Base-by-base conservation (phyloP, 2,113 vertebrate genomes). In the Tauraco erythrolophus region DNA sequence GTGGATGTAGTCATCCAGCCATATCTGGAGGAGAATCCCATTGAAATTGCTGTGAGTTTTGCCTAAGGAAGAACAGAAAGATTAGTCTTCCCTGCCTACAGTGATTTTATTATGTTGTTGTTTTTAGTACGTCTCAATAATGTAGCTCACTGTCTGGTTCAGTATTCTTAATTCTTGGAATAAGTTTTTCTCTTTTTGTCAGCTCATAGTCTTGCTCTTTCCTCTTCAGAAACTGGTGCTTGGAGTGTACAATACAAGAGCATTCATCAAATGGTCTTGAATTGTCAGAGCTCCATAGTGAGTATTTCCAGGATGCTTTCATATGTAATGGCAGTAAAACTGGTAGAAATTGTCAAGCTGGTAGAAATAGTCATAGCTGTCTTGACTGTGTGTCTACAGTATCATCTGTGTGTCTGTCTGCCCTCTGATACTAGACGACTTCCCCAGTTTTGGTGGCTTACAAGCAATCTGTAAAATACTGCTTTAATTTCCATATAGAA, bases 1-100 rank as follows among this genome's bases (percentile, higher is more conserved):
- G 51, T 82, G 70, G 43, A 31, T 84, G 57, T 68, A 79, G 77
- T 92, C 91, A 95, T 88, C 62, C 68, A 90, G 48, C 35, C 4
- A 0, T 57, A 76, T 68, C 74, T 84, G 53, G 69, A 23, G 79
- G 41, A 94, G 74, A 87, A 80, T 77, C 69, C 84, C 81, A 6
- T 50, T 89, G 84, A 84, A 95, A 84, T 84, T 62, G 37, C 78
- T 77, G 31, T 37, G 71, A 82, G 50, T 80, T 88, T 76, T 78
- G 17, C 65, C 31, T 61, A 45, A 83, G 79, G 76, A 88, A 53
- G 69, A 72, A 58, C 28, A 68, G 83, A 57, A 89, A 50, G 43
- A 87, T 89, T 64, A 68, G 30, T 65, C 30, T 76, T 84, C 5
- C 41, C 41, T 82, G 80, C 74, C 53, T 84, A 30, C 17, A 30